phyloP scores from a whole-genome alignment of 2,888 invertebrate species.

The Cosmia pyralina region DNA sequence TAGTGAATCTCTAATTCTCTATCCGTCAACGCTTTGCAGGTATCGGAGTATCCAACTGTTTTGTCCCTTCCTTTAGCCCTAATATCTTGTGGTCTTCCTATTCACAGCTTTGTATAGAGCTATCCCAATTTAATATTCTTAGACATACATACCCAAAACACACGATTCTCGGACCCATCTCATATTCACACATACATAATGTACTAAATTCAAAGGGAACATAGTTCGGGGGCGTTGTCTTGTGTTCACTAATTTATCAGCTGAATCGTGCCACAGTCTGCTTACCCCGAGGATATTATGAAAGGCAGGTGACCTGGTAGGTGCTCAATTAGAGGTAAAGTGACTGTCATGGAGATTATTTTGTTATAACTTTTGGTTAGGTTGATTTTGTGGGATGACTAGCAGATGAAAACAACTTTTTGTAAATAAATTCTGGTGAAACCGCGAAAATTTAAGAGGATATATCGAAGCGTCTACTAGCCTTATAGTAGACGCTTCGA shows the following conservation, averaged over 20 bases:
- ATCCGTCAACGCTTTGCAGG: background rate
- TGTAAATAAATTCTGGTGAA: too few species aligned
- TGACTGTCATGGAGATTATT: background rate
- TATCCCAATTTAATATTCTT: background rate
- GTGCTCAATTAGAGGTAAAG: slow-evolving; percentile 39
- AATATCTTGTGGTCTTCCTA: background rate
- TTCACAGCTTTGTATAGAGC: background rate
- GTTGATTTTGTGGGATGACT: background rate
- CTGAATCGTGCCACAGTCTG: slow-evolving; percentile 8
- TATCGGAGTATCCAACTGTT: too few species aligned
- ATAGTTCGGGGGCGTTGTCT: slow-evolving; percentile 3
- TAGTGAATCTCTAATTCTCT: too few species aligned
- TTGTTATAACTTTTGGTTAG: slow-evolving; percentile 1
- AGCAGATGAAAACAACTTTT: too few species aligned
- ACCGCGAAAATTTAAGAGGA: too few species aligned
- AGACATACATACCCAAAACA: background rate
- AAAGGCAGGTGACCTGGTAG: slow-evolving; percentile 23
- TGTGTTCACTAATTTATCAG: slow-evolving; percentile 28
- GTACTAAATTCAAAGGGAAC: slow-evolving; percentile 17
- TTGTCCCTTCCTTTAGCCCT: background rate
- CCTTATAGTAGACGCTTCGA: too few species aligned
- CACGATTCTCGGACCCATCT: background rate
- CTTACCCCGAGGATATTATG: slow-evolving; percentile 17
- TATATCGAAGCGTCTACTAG: too few species aligned
- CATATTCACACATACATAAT: slow-evolving; percentile 14